A percentile compares a stretch with the other conserved stretches of the same genome.
Evolutionary conservation across 2,888 invertebrate genomes (phyloP).

Genomic region (Troides oblongomaculatus): DNA sequence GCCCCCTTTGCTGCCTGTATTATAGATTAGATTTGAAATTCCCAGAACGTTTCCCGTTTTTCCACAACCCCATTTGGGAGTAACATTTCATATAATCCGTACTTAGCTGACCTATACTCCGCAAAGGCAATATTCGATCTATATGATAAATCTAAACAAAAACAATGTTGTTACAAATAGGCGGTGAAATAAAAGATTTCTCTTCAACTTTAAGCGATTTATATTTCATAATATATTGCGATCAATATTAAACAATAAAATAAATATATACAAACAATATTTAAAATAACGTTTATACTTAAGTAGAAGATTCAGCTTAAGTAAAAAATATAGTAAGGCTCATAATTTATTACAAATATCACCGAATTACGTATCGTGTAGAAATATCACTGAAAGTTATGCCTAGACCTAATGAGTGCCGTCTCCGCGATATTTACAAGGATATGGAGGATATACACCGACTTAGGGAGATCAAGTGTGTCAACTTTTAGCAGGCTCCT

Average conservation of each 20-base stretch:
- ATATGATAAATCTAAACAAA: neutral
- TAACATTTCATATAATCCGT: too few species aligned
- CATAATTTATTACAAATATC: conserved; percentile 68
- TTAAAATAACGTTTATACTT: conserved; percentile 52
- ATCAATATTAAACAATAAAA: conserved; percentile 56
- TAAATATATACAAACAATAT: conserved; percentile 61
- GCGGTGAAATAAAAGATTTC: conserved; percentile 11
- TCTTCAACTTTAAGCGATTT: conserved; percentile 48
- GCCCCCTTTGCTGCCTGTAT: too few species aligned
- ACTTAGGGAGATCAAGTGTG: conserved; percentile 64
- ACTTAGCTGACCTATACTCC: too few species aligned
- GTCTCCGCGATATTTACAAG: conserved; percentile 54
- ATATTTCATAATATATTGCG: conserved; percentile 58
- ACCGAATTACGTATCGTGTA: conserved; percentile 76
- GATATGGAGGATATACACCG: conserved; percentile 31
- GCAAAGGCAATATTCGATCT: too few species aligned
- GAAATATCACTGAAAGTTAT: conserved; percentile 66
- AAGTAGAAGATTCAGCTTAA: conserved; percentile 45
- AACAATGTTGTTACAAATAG: neutral
- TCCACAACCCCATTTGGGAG: too few species aligned
- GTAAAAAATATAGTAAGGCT: conserved; percentile 59
- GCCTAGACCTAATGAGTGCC: conserved; percentile 48
- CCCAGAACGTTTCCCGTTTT: too few species aligned
- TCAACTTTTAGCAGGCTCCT: conserved; percentile 33
- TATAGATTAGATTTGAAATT: too few species aligned